Evolutionary conservation across 1,140 invertebrate genomes (phyloP), one percentile per base, ranked within the genome.

Genomic region (Elymnias hypermnestra): DNA sequence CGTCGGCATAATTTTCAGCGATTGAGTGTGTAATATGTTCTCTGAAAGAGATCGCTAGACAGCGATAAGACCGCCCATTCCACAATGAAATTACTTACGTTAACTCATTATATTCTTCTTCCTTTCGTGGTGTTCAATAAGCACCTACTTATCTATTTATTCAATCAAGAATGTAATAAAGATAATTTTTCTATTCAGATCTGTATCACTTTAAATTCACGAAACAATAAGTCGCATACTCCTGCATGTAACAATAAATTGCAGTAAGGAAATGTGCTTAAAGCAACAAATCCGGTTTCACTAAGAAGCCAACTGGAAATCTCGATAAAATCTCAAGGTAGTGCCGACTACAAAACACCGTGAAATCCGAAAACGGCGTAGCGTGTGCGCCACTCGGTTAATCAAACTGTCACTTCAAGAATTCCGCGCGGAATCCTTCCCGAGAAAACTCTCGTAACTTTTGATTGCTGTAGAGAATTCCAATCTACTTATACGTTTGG

Each of bases 401-500:
- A 84, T 84, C 81, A 84, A 84, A 84, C 78, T 84, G 78, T 84
- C 81, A 82, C 81, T 77, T 68, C 63, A 83, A 83, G 81, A 82
- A 85, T 85, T 81, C 78, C 76, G 62, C 68, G 73, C 71, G 69
- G 70, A 83, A 79, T 78, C 73, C 74, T 71, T 67, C 49, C 59
- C 61, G 52, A 72, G 71, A 78, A 82, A 84, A 76, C 69, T 82
- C 70, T 31, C 65, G 67, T 68, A 85, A 83, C 76, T 83, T 84
- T 83, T 83, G 82, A 82, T 85, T 82, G 72, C 76, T 66, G 63
- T 60, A 51, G 64, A 73, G 69, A 68, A 75, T 72, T 60, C 69
- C 66, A 68, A 76, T 68, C 65, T 73, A 70, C 67, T 73, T 76
- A 72, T 69, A 74, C 60, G 66, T 62, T 70, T 64, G 66, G 57